Evolutionary conservation across 2,888 invertebrate genomes (phyloP).

Genomic region (Salticus scenicus): DNA sequence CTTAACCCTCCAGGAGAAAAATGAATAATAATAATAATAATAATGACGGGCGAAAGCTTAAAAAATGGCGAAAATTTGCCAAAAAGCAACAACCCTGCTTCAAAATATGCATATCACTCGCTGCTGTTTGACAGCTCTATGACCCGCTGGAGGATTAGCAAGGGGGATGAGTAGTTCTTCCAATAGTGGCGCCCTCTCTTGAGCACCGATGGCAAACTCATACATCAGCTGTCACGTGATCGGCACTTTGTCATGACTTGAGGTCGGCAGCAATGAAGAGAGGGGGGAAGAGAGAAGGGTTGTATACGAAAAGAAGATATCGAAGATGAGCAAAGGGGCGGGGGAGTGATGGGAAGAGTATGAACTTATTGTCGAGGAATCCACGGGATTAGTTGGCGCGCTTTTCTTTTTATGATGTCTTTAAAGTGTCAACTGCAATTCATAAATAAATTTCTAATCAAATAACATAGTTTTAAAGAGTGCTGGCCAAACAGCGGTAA

Average conservation of each 20-base stretch:
- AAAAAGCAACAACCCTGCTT: slow-evolving; percentile 31
- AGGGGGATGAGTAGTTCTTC: slow-evolving; percentile 18
- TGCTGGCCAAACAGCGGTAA: slow-evolving; percentile 68
- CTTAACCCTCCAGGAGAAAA: background rate
- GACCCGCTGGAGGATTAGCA: slow-evolving; percentile 51
- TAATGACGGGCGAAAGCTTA: background rate
- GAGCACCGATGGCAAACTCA: slow-evolving; percentile 53
- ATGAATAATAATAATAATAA: slow-evolving; percentile 16
- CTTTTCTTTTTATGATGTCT: slow-evolving; percentile 69
- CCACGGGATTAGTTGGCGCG: slow-evolving; percentile 60
- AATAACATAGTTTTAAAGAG: slow-evolving; percentile 71
- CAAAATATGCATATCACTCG: slow-evolving; percentile 67
- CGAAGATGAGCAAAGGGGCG: slow-evolving; percentile 33
- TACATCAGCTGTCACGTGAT: slow-evolving; percentile 66
- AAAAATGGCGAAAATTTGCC: slow-evolving; percentile 56
- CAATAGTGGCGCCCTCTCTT: slow-evolving; percentile 63
- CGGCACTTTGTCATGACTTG: slow-evolving; percentile 63
- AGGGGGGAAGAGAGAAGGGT: background rate
- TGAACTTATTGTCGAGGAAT: slow-evolving; percentile 64
- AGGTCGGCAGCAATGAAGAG: background rate
- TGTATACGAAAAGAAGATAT: slow-evolving; percentile 50
- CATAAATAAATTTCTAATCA: slow-evolving; percentile 71
- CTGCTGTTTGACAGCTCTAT: slow-evolving; percentile 61
- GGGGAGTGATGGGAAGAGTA: slow-evolving; percentile 13
- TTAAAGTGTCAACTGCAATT: slow-evolving; percentile 71